Conservation (phyloP, 2,888 invertebrate genomes). For the Drosophila tanythrix region DNA sequence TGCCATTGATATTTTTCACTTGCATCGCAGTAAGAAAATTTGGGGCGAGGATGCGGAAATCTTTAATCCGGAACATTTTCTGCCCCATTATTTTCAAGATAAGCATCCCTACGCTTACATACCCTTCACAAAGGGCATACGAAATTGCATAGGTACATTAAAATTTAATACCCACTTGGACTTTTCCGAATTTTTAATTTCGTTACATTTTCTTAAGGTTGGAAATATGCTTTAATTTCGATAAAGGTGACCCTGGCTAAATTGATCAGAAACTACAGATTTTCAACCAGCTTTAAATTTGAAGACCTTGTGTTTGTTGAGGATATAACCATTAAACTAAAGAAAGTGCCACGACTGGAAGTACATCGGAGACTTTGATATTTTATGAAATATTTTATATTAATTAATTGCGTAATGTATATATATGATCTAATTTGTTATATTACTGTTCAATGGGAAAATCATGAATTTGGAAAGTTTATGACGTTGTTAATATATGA, state of each 20-base stretch:
- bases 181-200: background rate
- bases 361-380: slow-evolving; percentile 59
- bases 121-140: slow-evolving; percentile 83
- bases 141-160: slow-evolving; percentile 82
- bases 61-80: slow-evolving; percentile 84
- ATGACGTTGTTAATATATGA: background rate
- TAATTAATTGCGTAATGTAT: background rate
- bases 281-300: slow-evolving; percentile 79
- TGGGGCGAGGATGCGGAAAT: slow-evolving; percentile 83
- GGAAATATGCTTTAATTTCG: slow-evolving; percentile 81
- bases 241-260: slow-evolving; percentile 80
- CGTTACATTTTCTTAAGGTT: slow-evolving; percentile 59
- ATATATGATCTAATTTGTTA: background rate
- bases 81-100: slow-evolving; percentile 78
- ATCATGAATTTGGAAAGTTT: background rate
- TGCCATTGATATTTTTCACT: slow-evolving; percentile 80
- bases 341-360: slow-evolving; percentile 69
- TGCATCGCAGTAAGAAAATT: slow-evolving; percentile 81
- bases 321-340: slow-evolving; percentile 81
- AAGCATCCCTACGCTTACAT: slow-evolving; percentile 83
- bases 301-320: slow-evolving; percentile 82
- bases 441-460: background rate
- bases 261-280: slow-evolving; percentile 77
- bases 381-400: background rate
- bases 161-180: background rate